Conservation (phyloP, 2,113 vertebrate species). For the Camarhynchus parvulus region DNA sequence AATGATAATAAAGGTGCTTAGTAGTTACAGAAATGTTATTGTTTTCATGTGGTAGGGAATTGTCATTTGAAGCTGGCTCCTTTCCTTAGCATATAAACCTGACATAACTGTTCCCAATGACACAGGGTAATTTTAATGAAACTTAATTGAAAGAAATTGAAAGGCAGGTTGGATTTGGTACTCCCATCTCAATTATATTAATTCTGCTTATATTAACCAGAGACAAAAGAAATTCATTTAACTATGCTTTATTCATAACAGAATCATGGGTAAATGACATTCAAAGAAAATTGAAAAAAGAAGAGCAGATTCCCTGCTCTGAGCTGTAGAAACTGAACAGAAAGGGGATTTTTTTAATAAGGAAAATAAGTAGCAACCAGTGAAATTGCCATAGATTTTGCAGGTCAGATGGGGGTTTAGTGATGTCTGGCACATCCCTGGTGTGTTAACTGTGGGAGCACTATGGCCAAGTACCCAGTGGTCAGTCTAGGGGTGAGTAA, state of each 20-base stretch:
- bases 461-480: not conserved
- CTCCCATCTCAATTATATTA: constrained; percentile 7
- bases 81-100: not conserved
- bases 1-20: not conserved
- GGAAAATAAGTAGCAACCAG: not conserved
- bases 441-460: not conserved
- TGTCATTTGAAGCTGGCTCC: not conserved
- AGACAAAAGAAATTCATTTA: constrained; percentile 33
- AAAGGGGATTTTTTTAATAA: not conserved
- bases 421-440: not conserved
- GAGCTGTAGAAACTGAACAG: not conserved
- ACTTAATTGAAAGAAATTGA: constrained; percentile 13
- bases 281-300: not conserved
- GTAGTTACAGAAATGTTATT: not conserved
- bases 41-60: not conserved
- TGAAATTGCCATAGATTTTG: not conserved
- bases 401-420: not conserved
- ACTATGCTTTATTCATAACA: not conserved
- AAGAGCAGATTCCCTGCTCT: not conserved
- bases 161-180: constrained; percentile 9
- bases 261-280: constrained; percentile 4
- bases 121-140: constrained; percentile 9
- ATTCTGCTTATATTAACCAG: constrained; percentile 27
- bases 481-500: not conserved
- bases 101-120: not conserved